phyloP scores from a whole-genome alignment of 2,113 vertebrate species.

The Hucho hucho region DNA sequence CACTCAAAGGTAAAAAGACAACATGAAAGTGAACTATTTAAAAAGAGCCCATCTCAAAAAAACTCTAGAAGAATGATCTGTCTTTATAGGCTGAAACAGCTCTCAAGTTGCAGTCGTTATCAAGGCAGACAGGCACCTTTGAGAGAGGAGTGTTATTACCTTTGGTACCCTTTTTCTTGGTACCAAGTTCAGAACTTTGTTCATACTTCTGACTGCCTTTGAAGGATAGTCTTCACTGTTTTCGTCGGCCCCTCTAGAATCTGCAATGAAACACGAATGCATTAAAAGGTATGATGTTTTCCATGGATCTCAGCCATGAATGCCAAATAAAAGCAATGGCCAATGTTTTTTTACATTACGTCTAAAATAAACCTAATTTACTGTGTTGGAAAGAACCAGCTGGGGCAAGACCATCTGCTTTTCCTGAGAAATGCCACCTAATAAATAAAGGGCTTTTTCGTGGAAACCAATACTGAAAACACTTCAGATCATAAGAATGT shows the following conservation, averaged over 20 bases:
- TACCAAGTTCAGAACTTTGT: slow-evolving; percentile 83
- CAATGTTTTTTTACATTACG: slow-evolving; percentile 64
- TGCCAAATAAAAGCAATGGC: slow-evolving; percentile 34
- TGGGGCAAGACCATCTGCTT: slow-evolving; percentile 9
- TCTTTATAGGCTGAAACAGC: neutral
- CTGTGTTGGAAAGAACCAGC: slow-evolving; percentile 1
- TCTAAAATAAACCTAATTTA: slow-evolving; percentile 9
- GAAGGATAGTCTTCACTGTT: slow-evolving; percentile 72
- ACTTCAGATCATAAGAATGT: neutral
- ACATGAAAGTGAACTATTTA: neutral
- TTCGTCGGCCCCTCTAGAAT: slow-evolving; percentile 77
- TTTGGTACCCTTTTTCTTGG: slow-evolving; percentile 91
- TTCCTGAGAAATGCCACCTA: slow-evolving; percentile 8
- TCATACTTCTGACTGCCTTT: slow-evolving; percentile 76
- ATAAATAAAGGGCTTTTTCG: slow-evolving; percentile 8
- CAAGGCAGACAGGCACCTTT: neutral
- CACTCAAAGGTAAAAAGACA: neutral
- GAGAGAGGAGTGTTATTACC: slow-evolving; percentile 64
- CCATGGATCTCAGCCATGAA: slow-evolving; percentile 24
- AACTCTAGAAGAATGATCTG: neutral
- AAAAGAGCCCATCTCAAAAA: neutral
- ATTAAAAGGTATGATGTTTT: slow-evolving; percentile 28
- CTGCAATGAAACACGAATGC: slow-evolving; percentile 52
- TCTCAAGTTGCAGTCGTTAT: neutral
- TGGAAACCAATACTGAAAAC: slow-evolving; percentile 14